Percentiles rank a stretch among this genome's conserved stretches.
Evolutionary conservation across 2,797 vertebrate genomes (phyloP).

Genomic region (Hafferia zeledoni): DNA sequence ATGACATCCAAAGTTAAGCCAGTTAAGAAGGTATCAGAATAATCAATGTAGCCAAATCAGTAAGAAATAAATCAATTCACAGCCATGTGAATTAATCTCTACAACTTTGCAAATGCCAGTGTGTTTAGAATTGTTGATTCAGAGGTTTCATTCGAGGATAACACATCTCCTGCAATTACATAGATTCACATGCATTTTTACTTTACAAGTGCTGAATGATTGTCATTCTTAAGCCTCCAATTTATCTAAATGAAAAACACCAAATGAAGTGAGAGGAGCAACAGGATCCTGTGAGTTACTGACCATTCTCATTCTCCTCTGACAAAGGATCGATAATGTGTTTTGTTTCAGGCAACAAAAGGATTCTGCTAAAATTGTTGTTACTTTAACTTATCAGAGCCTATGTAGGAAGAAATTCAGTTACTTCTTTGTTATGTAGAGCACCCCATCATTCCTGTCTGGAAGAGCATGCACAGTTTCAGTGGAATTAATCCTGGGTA

Average conservation of each 20-base stretch:
- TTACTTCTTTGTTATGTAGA: background rate
- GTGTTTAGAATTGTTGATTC: constrained; percentile 2
- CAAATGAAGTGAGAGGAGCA: background rate
- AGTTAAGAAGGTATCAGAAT: constrained; percentile 51
- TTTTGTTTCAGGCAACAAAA: background rate
- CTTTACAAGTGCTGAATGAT: background rate
- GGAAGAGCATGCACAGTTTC: background rate
- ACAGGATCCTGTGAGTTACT: background rate
- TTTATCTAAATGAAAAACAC: background rate
- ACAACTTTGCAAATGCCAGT: background rate
- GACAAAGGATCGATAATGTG: background rate
- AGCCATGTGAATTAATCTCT: constrained; percentile 36
- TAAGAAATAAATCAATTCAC: constrained; percentile 46
- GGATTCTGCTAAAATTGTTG: background rate
- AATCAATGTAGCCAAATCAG: constrained; percentile 51
- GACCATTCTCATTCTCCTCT: background rate
- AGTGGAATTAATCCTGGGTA: background rate
- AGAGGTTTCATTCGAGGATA: background rate
- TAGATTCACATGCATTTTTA: background rate
- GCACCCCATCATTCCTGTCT: background rate
- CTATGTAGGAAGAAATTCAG: background rate
- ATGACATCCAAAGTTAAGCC: constrained; percentile 27
- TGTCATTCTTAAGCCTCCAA: background rate
- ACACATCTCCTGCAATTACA: background rate
- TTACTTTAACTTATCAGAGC: background rate